Evolutionary conservation across 1,140 invertebrate genomes (phyloP), one percentile per base, ranked within the genome.

Genomic region (Papilio polyxenes): DNA sequence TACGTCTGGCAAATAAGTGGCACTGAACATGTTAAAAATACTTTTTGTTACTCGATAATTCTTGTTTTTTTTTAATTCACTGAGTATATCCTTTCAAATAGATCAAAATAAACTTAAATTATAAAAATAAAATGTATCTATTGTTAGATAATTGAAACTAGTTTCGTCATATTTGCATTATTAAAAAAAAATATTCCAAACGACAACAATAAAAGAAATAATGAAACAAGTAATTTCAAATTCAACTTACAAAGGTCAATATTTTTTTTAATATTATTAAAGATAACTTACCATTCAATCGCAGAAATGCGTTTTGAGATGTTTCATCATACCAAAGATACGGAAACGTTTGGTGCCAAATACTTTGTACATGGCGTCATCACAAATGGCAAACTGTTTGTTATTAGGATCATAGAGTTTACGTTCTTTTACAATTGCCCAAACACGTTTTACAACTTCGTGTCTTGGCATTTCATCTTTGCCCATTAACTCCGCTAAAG

Each of bases 291-390:
- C 40, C 40, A 44, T 2, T 86, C 87, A 87, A 31, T 92, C 91
- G 3, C 92, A 94, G 95, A 99, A 98, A 95, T 99, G 98, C 83
- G 97, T 96, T 94, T 98, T 98, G 83, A 99, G 95, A 93, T 98
- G 98, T 92, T 99, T 99, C 97, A 99, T 98, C 98, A 99, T 99
- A 86, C 97, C 98, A 86, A 98, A 98, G 59, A 97, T 98, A 88
- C 97, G 96, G 96, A 98, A 98, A 84, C 98, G 96, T 91, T 98
- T 98, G 0, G 97, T 97, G 31, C 98, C 98, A 90, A 99, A 97
- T 72, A 99, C 97, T 94, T 98, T 98, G 91, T 97, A 95, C 17
- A 99, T 94, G 81, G 98, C 97, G 69, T 98, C 98, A 90, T 99
- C 98, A 94, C 98, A 99, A 87, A 99, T 98, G 72, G 98, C 98